Conservation (phyloP, 2,888 invertebrate species). For the Calameuta idolon region DNA sequence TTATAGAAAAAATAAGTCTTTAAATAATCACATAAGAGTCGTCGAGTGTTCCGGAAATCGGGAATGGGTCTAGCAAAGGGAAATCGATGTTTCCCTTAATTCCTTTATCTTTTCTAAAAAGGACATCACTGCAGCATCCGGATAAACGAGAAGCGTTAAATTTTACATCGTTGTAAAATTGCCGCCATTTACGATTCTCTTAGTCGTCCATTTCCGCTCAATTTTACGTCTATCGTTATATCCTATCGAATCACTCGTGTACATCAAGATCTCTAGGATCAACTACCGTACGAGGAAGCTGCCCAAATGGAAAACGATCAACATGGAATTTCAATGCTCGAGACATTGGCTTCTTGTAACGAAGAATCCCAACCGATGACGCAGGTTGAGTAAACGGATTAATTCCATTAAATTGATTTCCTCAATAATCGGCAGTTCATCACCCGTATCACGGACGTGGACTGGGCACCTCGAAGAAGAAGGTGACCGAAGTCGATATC, state of each 20-base stretch:
- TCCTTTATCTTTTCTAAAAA: neutral
- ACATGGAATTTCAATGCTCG: neutral
- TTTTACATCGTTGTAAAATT: neutral
- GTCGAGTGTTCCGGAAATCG: constrained; percentile 43
- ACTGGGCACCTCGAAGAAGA: neutral
- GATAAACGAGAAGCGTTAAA: neutral
- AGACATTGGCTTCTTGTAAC: neutral
- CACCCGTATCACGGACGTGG: neutral
- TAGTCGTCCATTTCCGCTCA: neutral
- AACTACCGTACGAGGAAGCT: neutral
- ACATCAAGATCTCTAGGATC: neutral
- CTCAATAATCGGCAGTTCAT: neutral
- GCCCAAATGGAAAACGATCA: neutral
- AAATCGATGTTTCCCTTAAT: neutral
- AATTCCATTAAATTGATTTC: neutral
- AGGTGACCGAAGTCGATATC: neutral
- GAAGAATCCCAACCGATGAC: neutral
- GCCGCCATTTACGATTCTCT: neutral
- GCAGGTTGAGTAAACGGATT: neutral
- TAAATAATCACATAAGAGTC: constrained; percentile 66
- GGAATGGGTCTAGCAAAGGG: neutral
- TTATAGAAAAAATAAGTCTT: constrained; percentile 67
- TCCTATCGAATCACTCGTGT: neutral
- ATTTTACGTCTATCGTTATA: neutral
- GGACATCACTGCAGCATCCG: neutral